Evolutionary conservation across 2,113 vertebrate species (phyloP).

Genomic region (Limnothrissa miodon): DNA sequence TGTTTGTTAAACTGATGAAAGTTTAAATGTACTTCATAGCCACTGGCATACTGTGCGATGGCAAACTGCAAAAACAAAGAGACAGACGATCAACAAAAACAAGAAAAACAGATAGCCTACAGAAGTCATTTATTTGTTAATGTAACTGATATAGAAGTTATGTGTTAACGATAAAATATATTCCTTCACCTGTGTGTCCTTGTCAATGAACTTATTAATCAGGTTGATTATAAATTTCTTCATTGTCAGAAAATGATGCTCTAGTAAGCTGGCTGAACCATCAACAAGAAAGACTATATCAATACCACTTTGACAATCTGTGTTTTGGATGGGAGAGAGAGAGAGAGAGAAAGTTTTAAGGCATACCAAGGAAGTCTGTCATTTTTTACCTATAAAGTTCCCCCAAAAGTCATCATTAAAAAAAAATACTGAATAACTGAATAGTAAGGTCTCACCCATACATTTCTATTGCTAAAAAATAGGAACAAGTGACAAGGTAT

Average conservation of each 20-base stretch:
- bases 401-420: too few relatives aligned
- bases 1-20: constrained; percentile 37
- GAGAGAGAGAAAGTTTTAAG: too few relatives aligned
- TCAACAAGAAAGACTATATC: background rate
- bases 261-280: background rate
- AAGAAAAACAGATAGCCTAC: background rate
- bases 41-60: constrained; percentile 40
- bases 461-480: too few relatives aligned
- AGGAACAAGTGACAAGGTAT: too few relatives aligned
- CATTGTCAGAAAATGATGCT: background rate
- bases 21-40: rapidly evolving
- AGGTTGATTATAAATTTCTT: background rate
- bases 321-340: background rate
- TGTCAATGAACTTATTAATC: background rate
- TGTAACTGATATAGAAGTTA: too few relatives aligned
- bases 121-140: background rate
- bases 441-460: too few relatives aligned
- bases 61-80: constrained; percentile 59
- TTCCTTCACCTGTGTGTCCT: background rate
- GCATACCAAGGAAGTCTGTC: background rate
- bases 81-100: background rate
- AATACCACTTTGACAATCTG: background rate
- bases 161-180: too few relatives aligned
- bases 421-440: background rate
- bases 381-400: background rate